Conservation (phyloP, 1,140 invertebrate genomes). For the Drosophila willistoni region DNA sequence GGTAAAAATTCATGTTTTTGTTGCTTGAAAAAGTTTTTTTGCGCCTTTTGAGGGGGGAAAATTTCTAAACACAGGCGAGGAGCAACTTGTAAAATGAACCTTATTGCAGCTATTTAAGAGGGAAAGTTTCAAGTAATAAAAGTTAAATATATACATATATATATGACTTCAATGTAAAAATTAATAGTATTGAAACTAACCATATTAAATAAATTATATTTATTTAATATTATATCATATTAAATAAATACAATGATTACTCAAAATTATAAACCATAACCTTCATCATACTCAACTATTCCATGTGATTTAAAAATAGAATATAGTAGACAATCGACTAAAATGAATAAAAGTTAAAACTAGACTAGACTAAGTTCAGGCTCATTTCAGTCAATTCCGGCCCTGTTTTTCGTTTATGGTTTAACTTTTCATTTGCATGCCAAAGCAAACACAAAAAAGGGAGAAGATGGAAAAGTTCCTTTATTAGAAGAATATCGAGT, state of each 20-base stretch:
- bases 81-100: background rate
- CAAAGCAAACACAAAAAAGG: background rate
- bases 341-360: no score
- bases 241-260: background rate
- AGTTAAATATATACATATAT: no score
- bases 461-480: background rate
- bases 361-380: background rate
- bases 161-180: no score
- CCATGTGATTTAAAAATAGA: background rate
- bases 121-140: background rate
- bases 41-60: background rate
- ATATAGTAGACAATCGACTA: background rate
- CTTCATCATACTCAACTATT: background rate
- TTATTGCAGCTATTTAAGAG: conserved; percentile 16
- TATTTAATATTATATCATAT: no score
- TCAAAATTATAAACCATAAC: background rate
- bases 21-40: conserved; percentile 45
- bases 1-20: conserved; percentile 72
- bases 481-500: background rate
- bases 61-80: conserved; percentile 15
- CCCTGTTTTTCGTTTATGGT: conserved; percentile 20
- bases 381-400: conserved; percentile 34
- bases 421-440: conserved; percentile 41
- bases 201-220: no score
- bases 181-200: no score